These are phyloP conservation scores for Hypolimnas misippus DNA, from an alignment of 2,888 invertebrate genomes.

Conservation along the genomic window DNA sequence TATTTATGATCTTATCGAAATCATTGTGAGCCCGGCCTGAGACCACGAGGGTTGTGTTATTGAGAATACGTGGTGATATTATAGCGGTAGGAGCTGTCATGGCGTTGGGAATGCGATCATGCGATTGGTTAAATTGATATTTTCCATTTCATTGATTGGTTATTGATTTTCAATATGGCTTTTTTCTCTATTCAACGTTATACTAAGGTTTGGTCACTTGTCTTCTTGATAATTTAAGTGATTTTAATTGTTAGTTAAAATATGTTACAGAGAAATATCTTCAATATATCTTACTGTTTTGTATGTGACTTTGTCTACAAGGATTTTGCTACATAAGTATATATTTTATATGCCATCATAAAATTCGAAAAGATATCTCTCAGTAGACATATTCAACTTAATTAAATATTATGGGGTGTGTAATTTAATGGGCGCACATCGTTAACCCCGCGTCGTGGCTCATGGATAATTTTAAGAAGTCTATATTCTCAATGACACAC, in stretches of 20 bases:
- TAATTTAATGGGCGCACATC: too few relatives aligned
- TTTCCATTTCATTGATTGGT: neutral
- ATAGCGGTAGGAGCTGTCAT: neutral
- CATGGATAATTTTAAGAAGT: neutral
- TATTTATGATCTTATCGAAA: too few relatives aligned
- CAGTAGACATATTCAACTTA: neutral
- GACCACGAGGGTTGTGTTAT: neutral
- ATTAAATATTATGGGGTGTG: too few relatives aligned
- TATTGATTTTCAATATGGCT: too few relatives aligned
- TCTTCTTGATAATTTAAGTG: neutral
- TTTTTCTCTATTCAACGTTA: neutral
- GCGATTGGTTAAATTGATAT: neutral
- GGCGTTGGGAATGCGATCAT: neutral
- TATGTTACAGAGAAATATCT: neutral
- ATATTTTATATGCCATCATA: slow-evolving; percentile 4
- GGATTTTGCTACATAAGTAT: neutral
- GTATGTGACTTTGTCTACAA: neutral
- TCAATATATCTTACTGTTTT: neutral
- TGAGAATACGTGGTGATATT: neutral
- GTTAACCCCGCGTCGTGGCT: neutral
- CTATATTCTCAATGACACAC: neutral
- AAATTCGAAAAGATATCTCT: neutral
- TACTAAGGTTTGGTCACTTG: neutral
- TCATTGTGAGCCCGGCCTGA: neutral
- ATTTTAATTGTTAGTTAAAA: neutral